A percentile compares a stretch with the other conserved stretches of the same genome.
phyloP scores from a whole-genome alignment of 1,140 invertebrate genomes.

The Nylanderia fulva region DNA sequence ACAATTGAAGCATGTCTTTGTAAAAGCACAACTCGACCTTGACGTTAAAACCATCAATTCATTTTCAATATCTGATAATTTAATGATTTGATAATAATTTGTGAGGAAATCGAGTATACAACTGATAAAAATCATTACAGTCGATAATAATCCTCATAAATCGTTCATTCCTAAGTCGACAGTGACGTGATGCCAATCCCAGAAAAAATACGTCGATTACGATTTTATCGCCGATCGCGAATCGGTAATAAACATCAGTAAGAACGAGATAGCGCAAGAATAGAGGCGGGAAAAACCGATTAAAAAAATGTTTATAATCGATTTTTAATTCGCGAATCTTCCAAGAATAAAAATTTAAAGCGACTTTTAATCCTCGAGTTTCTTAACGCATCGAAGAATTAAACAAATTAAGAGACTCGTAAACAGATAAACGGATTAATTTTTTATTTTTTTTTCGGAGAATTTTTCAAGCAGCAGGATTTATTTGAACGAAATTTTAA shows the following conservation, averaged over 20 bases:
- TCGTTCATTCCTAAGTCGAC: conserved; percentile 67
- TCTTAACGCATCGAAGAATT: not conserved
- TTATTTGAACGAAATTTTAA: conserved; percentile 9
- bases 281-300: not conserved
- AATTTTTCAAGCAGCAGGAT: not conserved
- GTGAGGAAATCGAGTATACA: conserved; percentile 61
- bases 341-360: not conserved
- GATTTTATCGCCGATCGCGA: conserved; percentile 33
- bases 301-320: conserved; percentile 2
- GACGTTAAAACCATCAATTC: conserved; percentile 24
- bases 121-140: conserved; percentile 67
- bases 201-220: conserved; percentile 61
- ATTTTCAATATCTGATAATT: conserved; percentile 53
- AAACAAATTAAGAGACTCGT: conserved; percentile 1
- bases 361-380: not conserved
- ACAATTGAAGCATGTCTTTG: not conserved
- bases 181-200: conserved; percentile 64
- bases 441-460: not conserved
- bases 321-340: not conserved
- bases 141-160: conserved; percentile 75
- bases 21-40: conserved; percentile 32
- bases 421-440: conserved; percentile 3
- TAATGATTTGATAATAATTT: conserved; percentile 66
- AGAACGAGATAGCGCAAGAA: conserved; percentile 22
- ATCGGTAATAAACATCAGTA: conserved; percentile 54